These are phyloP conservation scores for Scaptodrosophila latifasciaeformis DNA, from an alignment of 2,888 invertebrate genomes.

Conservation along the genomic window DNA sequence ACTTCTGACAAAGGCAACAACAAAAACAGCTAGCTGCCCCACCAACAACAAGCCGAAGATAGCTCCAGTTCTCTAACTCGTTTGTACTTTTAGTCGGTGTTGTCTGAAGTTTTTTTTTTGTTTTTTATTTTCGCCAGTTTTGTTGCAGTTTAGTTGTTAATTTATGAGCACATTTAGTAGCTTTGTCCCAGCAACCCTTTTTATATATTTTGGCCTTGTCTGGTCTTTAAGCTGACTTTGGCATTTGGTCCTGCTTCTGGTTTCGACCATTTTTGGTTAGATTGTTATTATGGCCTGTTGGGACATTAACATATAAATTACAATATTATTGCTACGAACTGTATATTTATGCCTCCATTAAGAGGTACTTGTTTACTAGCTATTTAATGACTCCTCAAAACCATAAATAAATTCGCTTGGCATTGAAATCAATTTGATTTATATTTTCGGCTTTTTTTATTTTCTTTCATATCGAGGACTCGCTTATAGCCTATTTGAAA, in stretches of 20 bases:
- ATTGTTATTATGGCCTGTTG: not conserved
- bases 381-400: not conserved
- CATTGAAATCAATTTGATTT: too few relatives aligned
- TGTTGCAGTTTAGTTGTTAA: conserved; percentile 63
- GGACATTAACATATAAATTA: not conserved
- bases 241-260: not conserved
- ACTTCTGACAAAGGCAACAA: too few relatives aligned
- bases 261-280: conserved; percentile 19
- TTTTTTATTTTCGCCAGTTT: conserved; percentile 9
- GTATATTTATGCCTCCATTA: not conserved
- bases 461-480: too few relatives aligned
- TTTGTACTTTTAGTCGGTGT: conserved; percentile 35
- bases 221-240: not conserved
- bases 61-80: too few relatives aligned
- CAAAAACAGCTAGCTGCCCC: too few relatives aligned
- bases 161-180: conserved; percentile 68
- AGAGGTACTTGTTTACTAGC: not conserved
- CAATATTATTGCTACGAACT: not conserved
- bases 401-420: too few relatives aligned
- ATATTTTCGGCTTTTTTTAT: too few relatives aligned
- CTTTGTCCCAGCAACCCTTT: conserved; percentile 39
- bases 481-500: too few relatives aligned
- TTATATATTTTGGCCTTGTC: not conserved
- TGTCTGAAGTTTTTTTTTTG: conserved; percentile 12
- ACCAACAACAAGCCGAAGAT: too few relatives aligned